Evolutionary conservation across 2,113 vertebrate species (phyloP), one percentile per base, ranked within the genome.

Genomic region (Clarias macrocephalus): DNA sequence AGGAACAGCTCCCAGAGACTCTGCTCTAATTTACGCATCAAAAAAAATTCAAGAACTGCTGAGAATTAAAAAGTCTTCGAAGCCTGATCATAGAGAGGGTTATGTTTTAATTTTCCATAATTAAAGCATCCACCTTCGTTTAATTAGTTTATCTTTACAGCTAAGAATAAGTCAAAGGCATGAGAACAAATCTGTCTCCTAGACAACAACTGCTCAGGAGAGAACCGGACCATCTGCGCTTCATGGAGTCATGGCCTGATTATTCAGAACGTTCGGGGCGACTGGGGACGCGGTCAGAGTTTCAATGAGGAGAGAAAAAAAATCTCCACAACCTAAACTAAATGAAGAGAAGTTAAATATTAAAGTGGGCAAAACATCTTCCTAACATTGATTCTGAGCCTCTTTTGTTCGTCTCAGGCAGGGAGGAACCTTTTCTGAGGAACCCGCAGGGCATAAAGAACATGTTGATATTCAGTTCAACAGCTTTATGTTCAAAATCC

Each of bases 391-490:
- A 57, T 54, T 28, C 28, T 56, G 18, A 0, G 25, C 13, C 80
- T 52, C 68, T 18, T 68, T 84, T 54, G 48, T 28, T 23, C 18
- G 42, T 79, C 75, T 28, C 52, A 72, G 37, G 76, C 81, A 73
- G 79, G 54, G 76, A 57, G 75, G 68, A 30, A n/a, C 48, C 23
- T 82, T 84, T 57, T 87, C 28, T 2, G 76, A 60, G 80, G 57
- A 66, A 82, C 48, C 23, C 48, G 82, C 21, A 76, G 82, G 65
- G 65, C 82, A 12, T 48, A 76, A 0, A 37, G 59, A 48, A 75
- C 48, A 9, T 59, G 28, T 59, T 80, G 77, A 80, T 80, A 21
- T 56, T 80, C 76, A 28, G 9, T n/a, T 33, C 72, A 54, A 10
- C 79, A 81, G 37, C 88, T 18, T 57, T 21, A 13, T 25, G 19